Evolutionary conservation across 2,888 invertebrate species (phyloP).

Genomic region (Hydrotaea cyrtoneurina): DNA sequence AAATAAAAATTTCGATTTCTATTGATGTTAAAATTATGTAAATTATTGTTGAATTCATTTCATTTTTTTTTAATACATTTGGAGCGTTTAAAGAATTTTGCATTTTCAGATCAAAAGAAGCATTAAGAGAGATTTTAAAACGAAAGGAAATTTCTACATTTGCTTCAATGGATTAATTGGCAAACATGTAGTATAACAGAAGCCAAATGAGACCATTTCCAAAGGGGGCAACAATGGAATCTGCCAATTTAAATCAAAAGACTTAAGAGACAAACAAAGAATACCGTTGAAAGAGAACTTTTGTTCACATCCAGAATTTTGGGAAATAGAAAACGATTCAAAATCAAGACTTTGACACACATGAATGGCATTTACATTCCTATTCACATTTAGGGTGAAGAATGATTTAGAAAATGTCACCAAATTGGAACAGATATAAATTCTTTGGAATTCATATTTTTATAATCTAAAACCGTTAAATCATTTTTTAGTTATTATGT

Average conservation of each 20-base stretch:
- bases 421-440: not conserved
- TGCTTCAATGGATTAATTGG: not conserved
- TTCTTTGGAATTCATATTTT: not conserved
- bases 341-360: not conserved
- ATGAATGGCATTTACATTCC: constrained; percentile 16
- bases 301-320: not conserved
- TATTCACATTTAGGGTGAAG: not conserved
- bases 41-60: not conserved
- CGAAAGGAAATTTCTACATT: constrained; percentile 5
- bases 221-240: not conserved
- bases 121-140: not conserved
- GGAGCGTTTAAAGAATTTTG: not conserved
- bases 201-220: not conserved
- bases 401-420: not conserved
- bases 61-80: not conserved
- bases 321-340: not conserved
- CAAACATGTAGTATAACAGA: not conserved
- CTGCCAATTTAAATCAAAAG: constrained; percentile 27
- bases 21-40: not conserved
- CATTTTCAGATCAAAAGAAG: not conserved
- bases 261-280: constrained; percentile 23
- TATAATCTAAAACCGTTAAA: constrained; percentile 5
- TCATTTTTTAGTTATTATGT: constrained; percentile 6
- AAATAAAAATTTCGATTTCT: not conserved
- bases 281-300: not conserved